Percentiles rank a stretch among this genome's conserved stretches.
Conservation (phyloP, 2,113 vertebrate species). For the Burhinus bistriatus region DNA sequence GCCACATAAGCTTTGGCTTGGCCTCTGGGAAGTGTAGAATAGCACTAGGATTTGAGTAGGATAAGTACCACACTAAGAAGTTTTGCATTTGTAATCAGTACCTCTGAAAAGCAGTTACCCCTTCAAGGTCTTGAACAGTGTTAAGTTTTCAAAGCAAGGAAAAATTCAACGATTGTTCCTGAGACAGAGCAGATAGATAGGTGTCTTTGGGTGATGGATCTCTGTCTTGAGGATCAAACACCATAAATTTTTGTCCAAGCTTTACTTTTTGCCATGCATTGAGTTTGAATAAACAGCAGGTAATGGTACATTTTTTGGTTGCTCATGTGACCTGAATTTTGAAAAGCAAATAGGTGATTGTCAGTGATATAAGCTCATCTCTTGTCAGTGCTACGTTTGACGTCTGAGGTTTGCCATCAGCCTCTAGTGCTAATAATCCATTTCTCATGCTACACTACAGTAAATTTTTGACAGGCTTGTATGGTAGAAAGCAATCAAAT, state of each 20-base stretch:
- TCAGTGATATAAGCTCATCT: background rate
- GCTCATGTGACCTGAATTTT: background rate
- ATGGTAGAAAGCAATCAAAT: background rate
- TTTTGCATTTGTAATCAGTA: background rate
- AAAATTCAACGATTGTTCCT: background rate
- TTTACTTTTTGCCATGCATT: background rate
- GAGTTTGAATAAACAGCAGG: background rate
- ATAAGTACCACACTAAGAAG: background rate
- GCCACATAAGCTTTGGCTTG: background rate
- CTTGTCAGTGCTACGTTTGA: background rate
- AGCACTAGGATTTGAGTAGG: background rate
- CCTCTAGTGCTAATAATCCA: background rate
- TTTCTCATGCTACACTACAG: background rate
- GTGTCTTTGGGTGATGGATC: background rate
- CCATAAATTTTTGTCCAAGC: background rate
- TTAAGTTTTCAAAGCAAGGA: background rate
- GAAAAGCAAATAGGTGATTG: background rate
- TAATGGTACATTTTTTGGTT: background rate
- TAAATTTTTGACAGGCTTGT: background rate
- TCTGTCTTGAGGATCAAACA: background rate
- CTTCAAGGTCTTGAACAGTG: background rate
- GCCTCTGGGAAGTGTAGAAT: background rate
- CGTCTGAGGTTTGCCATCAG: background rate
- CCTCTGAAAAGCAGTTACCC: background rate
- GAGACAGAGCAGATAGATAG: background rate